Evolutionary conservation across 2,113 vertebrate genomes (phyloP).

Genomic region (Atlantisia rogersi): DNA sequence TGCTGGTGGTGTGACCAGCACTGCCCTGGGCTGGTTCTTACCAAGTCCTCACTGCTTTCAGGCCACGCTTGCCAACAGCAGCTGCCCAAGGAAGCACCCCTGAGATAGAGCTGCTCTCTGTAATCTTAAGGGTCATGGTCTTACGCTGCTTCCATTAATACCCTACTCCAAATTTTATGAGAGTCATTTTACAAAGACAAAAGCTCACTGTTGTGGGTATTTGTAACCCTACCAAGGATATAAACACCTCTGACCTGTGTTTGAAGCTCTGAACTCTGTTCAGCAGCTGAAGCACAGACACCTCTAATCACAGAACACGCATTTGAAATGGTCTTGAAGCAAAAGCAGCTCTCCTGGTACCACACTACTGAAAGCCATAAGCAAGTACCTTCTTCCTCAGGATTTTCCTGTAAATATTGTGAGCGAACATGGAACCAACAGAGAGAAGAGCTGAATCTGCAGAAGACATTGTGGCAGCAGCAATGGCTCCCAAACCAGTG

Average conservation of each 20-base stretch:
- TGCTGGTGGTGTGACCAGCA: not conserved
- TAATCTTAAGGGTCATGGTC: not conserved
- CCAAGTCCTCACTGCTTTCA: not conserved
- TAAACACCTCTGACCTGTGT: not conserved
- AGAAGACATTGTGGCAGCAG: conserved; percentile 80
- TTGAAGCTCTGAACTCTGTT: not conserved
- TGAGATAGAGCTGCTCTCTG: not conserved
- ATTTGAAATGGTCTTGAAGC: not conserved
- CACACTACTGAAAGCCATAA: not conserved
- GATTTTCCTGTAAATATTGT: conserved; percentile 80
- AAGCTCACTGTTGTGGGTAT: not conserved
- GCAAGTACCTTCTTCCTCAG: conserved; percentile 74
- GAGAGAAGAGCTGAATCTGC: conserved; percentile 79
- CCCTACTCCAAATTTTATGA: not conserved
- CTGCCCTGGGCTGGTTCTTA: not conserved
- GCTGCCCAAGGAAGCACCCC: not conserved
- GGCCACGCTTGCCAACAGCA: not conserved
- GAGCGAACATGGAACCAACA: conserved; percentile 67
- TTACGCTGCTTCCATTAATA: not conserved
- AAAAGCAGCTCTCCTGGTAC: not conserved
- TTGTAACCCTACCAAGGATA: not conserved
- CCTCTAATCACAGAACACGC: not conserved
- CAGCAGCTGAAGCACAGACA: not conserved
- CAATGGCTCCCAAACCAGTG: conserved; percentile 70
- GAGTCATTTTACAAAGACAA: not conserved